phyloP scores from a whole-genome alignment of 1,140 invertebrate genomes.

The Nautilus pompilius region DNA sequence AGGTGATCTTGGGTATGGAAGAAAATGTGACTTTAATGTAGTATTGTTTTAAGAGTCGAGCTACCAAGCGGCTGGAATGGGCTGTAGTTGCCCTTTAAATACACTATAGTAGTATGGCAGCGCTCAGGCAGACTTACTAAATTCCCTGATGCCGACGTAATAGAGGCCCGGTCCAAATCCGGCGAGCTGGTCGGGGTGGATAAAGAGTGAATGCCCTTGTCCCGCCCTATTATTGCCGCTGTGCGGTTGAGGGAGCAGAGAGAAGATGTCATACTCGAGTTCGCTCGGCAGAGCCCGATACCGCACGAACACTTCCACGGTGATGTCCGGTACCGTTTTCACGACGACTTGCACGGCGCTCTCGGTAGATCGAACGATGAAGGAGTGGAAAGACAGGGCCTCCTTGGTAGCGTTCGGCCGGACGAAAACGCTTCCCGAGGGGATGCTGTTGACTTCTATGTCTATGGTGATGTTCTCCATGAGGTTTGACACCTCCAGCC shows the following conservation, averaged over 20 bases:
- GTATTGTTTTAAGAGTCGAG: too few relatives aligned
- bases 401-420: neutral
- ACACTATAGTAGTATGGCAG: too few relatives aligned
- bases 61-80: too few relatives aligned
- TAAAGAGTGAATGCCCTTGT: slow-evolving; percentile 18
- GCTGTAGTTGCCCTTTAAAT: too few relatives aligned
- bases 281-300: slow-evolving; percentile 16
- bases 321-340: slow-evolving; percentile 10
- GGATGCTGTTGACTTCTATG: slow-evolving; percentile 10
- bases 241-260: slow-evolving; percentile 6
- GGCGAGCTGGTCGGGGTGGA: slow-evolving; percentile 13
- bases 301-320: slow-evolving; percentile 23
- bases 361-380: slow-evolving; percentile 14
- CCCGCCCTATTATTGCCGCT: neutral
- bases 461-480: slow-evolving; percentile 24
- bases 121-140: slow-evolving; percentile 21
- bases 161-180: slow-evolving; percentile 18
- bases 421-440: neutral
- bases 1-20: too few relatives aligned
- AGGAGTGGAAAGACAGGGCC: slow-evolving; percentile 15
- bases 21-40: too few relatives aligned
- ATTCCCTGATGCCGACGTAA: slow-evolving; percentile 25
- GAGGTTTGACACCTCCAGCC: slow-evolving; percentile 21
- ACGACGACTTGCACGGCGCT: slow-evolving; percentile 24
- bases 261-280: slow-evolving; percentile 19